Base-by-base conservation (phyloP, 2,888 invertebrate genomes). In the Pediacus dermestoides region DNA sequence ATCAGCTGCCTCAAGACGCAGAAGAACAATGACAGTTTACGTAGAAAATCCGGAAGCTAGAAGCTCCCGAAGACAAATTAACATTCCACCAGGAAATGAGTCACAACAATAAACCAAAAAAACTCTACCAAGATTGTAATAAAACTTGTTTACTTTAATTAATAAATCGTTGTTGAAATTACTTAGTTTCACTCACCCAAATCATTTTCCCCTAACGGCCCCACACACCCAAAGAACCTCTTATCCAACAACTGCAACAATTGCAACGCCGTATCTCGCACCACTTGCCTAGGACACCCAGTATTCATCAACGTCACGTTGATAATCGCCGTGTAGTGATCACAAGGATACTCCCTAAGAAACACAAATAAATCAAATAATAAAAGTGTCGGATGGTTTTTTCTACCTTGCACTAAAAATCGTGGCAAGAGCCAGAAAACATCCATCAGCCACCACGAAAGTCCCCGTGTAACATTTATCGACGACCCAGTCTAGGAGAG, bases 221-320 rank as follows among this genome's bases (percentile, higher is more conserved):
- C 79, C 4, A 86, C 80, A 41, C 81, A 76, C 30, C 93, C 93
- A 66, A 99, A 95, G 74, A 97, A 99, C 41, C 97, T 76, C 64
- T 93, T 89, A 72, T 97, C 95, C 34, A 99, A 73, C 21, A 92
- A 74, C 63, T 96, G 96, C 18, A 99, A 77, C 43, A 99, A 77
- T 63, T 96, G 93, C 35, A 96, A 74, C 0, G 99, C 97, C 8
- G 89, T 88, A 63, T 95, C 92, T 65, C 94, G 88, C n/a, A 95
- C 87, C 22, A 83, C 78, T 18, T 89, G 85, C 14, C 94, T 80
- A 0, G 95, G 91, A 64, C 92, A 94, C 1, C 96, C 96, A 3
- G 94, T 91, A 73, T 93, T 95, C 77, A 97, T 84, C 28, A 99
- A 77, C 1, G 97, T 95, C 21, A 97, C 90, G 67, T 95, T 97